Conservation (phyloP, 2,113 vertebrate species). For the Pogonocichla stellata region DNA sequence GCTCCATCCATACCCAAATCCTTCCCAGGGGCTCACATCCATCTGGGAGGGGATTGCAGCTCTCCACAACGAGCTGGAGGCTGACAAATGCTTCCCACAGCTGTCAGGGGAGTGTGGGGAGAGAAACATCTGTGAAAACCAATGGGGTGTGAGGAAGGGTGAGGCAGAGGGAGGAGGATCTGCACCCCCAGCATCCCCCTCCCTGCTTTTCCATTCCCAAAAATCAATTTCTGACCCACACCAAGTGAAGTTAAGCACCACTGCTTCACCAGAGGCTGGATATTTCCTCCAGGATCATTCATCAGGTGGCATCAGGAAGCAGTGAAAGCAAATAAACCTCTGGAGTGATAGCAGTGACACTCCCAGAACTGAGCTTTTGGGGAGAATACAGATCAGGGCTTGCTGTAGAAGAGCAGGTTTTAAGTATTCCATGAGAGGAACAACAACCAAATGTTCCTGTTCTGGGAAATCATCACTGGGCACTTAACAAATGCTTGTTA, state of each 20-base stretch:
- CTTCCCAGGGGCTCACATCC: background rate
- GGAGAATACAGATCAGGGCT: background rate
- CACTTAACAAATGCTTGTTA: background rate
- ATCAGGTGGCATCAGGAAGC: background rate
- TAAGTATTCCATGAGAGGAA: background rate
- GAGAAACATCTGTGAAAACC: background rate
- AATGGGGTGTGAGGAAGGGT: rapidly evolving
- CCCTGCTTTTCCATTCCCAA: background rate
- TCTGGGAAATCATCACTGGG: background rate
- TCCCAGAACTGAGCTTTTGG: background rate
- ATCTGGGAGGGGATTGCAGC: background rate
- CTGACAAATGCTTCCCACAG: background rate
- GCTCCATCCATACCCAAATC: background rate
- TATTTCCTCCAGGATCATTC: background rate
- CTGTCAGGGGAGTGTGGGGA: rapidly evolving
- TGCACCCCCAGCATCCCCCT: background rate
- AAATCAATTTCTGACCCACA: background rate
- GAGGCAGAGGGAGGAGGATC: background rate
- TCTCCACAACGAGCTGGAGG: background rate
- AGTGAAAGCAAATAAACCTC: background rate
- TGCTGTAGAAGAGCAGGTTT: background rate
- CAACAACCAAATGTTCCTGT: background rate
- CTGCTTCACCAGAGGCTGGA: background rate
- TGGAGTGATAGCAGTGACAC: background rate
- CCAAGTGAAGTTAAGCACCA: rapidly evolving